Evolutionary conservation across 2,797 vertebrate genomes (phyloP).

Genomic region (Aulostomus chinensis): DNA sequence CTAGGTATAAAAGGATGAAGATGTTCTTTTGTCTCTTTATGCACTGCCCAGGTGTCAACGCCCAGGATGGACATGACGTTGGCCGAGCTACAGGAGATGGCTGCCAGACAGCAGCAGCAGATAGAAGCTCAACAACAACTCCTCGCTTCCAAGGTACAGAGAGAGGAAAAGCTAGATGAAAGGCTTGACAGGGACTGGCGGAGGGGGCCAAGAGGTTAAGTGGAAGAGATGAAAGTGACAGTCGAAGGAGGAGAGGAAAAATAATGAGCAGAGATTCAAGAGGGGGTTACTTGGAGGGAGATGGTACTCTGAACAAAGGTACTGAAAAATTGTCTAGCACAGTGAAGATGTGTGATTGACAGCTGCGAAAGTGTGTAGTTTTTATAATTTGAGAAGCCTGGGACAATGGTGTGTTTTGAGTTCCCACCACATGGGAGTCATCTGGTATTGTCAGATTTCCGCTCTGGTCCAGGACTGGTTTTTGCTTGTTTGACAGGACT

Average conservation of each 20-base stretch:
- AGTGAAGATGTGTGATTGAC: conserved; percentile 8
- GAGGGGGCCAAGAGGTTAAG: conserved; percentile 17
- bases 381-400: conserved; percentile 46
- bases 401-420: conserved; percentile 14
- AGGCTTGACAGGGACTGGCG: conserved; percentile 7
- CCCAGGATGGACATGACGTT: conserved; percentile 97
- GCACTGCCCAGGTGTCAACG: conserved; percentile 78
- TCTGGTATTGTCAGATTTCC: conserved; percentile 8
- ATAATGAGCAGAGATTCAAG: conserved; percentile 31
- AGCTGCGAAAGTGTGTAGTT: conserved; percentile 13
- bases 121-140: conserved; percentile 95
- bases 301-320: neutral
- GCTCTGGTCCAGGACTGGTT: neutral
- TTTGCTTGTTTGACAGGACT: too few species aligned
- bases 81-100: conserved; percentile 97
- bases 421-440: conserved; percentile 17
- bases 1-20: neutral
- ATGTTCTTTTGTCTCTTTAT: neutral
- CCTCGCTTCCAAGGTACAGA: conserved; percentile 90
- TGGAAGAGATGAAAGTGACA: conserved; percentile 46
- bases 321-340: conserved; percentile 1
- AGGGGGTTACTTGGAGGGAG: neutral
- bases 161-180: conserved; percentile 27
- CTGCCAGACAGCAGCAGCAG: conserved; percentile 95
- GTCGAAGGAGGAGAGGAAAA: neutral